A percentile compares a stretch with the other conserved stretches of the same genome.
These are phyloP conservation scores for Arnoldichthys spilopterus DNA, from an alignment of 2,797 vertebrate species.

Conservation along the genomic window DNA sequence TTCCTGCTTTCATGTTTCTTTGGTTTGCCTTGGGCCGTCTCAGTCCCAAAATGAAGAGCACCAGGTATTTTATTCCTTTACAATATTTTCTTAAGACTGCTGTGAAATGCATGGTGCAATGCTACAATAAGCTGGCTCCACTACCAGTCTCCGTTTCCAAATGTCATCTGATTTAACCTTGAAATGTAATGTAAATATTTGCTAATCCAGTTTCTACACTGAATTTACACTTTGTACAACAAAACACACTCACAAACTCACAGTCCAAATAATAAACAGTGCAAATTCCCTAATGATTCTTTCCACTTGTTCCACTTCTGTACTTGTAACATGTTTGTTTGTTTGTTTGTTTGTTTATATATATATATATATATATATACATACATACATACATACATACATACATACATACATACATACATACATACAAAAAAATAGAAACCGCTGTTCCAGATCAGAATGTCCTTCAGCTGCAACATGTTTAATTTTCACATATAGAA, in stretches of 20 bases:
- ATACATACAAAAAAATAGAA: no score
- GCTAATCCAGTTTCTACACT: conserved; percentile 59
- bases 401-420: no score
- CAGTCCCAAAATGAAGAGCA: conserved; percentile 41
- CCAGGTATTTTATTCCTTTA: conserved; percentile 36
- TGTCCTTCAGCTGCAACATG: no score
- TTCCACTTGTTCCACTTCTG: background rate
- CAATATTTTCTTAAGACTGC: conserved; percentile 47
- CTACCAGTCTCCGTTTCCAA: conserved; percentile 33
- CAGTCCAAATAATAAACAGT: conserved; percentile 61
- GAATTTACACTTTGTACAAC: conserved; percentile 63
- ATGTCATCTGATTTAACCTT: conserved; percentile 43
- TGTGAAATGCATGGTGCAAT: conserved; percentile 51
- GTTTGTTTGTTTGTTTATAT: background rate
- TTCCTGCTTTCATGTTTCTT: conserved; percentile 24
- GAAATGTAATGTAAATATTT: conserved; percentile 64
- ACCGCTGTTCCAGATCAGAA: no score
- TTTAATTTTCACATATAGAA: no score
- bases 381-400: no score
- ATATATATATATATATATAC: no score
- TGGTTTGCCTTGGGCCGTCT: conserved; percentile 27
- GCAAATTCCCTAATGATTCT: conserved; percentile 26
- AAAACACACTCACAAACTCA: conserved; percentile 50
- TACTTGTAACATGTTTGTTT: background rate
- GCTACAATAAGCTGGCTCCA: conserved; percentile 42